phyloP scores from a whole-genome alignment of 2,113 vertebrate genomes.

The Lasiurus borealis region DNA sequence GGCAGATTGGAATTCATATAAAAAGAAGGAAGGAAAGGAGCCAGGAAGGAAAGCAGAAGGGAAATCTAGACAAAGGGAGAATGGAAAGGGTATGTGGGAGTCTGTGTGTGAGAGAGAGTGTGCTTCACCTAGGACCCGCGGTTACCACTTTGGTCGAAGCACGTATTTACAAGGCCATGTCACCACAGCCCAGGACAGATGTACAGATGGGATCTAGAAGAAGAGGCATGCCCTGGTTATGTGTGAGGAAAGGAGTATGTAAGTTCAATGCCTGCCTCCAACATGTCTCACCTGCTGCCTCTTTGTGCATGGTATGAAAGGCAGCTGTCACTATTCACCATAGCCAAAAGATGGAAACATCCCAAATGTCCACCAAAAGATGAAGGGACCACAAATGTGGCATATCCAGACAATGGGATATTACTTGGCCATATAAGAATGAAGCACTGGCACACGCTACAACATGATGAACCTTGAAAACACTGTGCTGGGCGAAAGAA shows the following conservation, averaged over 20 bases:
- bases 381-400: background rate
- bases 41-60: background rate
- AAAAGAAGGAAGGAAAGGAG: background rate
- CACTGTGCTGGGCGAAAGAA: too few species aligned
- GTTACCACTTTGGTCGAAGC: background rate
- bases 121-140: background rate
- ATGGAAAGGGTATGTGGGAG: background rate
- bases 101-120: background rate
- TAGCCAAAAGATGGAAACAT: background rate
- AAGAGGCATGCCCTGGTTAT: too few species aligned
- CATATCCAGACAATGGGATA: background rate
- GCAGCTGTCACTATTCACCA: background rate
- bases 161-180: background rate
- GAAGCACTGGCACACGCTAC: too few species aligned
- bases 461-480: fast-evolving
- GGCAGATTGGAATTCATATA: background rate
- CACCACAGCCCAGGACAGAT: too few species aligned
- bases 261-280: background rate
- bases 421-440: background rate
- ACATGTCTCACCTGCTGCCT: background rate
- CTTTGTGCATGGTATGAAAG: background rate
- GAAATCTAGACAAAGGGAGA: background rate
- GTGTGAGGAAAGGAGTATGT: fast-evolving
- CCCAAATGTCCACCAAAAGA: background rate
- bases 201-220: background rate